Evolutionary conservation across 2,888 invertebrate genomes (phyloP), one percentile per base, ranked within the genome.

Genomic region (Sphinx pinastri): DNA sequence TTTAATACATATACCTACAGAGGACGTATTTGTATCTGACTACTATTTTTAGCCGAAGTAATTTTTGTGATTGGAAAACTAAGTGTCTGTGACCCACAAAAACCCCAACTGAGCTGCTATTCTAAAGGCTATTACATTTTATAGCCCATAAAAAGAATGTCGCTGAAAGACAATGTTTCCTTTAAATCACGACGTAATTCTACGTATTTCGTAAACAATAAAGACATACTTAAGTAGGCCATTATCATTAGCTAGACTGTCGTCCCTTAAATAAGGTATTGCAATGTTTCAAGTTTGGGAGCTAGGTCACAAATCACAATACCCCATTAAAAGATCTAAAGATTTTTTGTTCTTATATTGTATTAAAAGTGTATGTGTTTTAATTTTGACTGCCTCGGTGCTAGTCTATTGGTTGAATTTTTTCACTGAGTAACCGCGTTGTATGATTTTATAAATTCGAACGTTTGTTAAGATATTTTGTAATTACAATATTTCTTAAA

Each of bases 81-180:
- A 51, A 67, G 19, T 31, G 25, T 10, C 38, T 67, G 70, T 51
- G 69, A 55, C 59, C 68, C 31, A 72, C 68, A 76, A 77, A 75
- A 79, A 70, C 70, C 78, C 72, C 74, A 76, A 72, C 71, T 73
- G 70, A 77, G 73, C 73, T 75, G 75, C 77, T 75, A 79, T 84
- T 83, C 77, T 78, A 77, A 84, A 84, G 81, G 78, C 77, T 77
- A 83, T 86, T 82, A 83, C 75, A 71, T 75, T 86, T 87, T 87
- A 87, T 83, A 71, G 76, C 66, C 78, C 70, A 75, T 76, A 71
- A 75, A 76, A 76, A 51, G 68, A 63, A 75, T 70, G 72, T 71
- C 71, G 71, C 73, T 71, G 72, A 74, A 75, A 77, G 72, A 75
- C 77, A 76, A 74, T 75, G 71, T 72, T 73, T 72, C 68, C 55